Conservation (phyloP, 2,113 vertebrate species). For the Stegastes partitus region DNA sequence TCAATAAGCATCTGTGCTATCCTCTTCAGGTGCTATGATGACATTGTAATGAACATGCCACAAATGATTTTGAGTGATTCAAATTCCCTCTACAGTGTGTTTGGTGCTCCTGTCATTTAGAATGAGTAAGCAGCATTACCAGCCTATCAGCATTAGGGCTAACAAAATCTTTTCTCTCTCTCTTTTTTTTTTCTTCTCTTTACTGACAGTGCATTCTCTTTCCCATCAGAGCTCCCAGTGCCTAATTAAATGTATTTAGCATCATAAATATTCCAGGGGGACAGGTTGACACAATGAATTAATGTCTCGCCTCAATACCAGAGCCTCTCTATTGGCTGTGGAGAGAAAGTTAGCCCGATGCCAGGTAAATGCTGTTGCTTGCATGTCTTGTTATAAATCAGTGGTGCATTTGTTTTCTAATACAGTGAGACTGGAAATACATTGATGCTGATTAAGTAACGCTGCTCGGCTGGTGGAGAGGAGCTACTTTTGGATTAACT, state of each 20-base stretch:
- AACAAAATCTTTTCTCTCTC: constrained; percentile 73
- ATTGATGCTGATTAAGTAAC: constrained; percentile 68
- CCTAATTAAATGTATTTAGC: constrained; percentile 89
- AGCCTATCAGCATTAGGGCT: constrained; percentile 74
- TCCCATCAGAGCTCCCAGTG: constrained; percentile 75
- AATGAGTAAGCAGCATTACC: constrained; percentile 72
- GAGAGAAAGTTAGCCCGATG: constrained; percentile 74
- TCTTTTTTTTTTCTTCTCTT: constrained; percentile 69
- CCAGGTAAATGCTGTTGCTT: constrained; percentile 79
- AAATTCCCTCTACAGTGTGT: constrained; percentile 47
- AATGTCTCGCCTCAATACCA: constrained; percentile 85
- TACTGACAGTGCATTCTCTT: constrained; percentile 84
- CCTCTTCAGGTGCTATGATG: constrained; percentile 66
- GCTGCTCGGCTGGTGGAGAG: constrained; percentile 19
- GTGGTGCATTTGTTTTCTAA: constrained; percentile 75
- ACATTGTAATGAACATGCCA: constrained; percentile 73
- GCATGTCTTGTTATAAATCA: constrained; percentile 79
- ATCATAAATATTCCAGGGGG: constrained; percentile 88
- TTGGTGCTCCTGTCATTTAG: constrained; percentile 59
- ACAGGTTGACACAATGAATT: constrained; percentile 87
- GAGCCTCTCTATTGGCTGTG: constrained; percentile 80
- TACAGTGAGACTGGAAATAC: constrained; percentile 59
- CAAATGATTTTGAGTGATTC: constrained; percentile 59
- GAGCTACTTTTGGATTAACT: constrained; percentile 29
- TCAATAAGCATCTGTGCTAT: constrained; percentile 52